Evolutionary conservation across 2,888 invertebrate species (phyloP).

Genomic region (Acleris emargana): DNA sequence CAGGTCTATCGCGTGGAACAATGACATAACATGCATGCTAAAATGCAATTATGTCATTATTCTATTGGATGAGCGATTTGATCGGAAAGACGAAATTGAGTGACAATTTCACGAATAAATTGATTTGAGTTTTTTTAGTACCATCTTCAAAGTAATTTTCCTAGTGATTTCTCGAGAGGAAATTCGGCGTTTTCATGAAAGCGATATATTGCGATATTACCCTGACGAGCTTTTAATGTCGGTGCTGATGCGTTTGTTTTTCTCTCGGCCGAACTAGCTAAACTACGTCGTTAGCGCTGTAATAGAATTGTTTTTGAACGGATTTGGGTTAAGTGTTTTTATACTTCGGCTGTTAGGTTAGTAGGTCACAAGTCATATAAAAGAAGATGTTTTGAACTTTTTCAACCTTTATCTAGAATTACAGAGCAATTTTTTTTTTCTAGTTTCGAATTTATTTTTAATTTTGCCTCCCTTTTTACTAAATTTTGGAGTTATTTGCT

Average conservation of each 20-base stretch:
- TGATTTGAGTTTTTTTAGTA: slow-evolving; percentile 4
- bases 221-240: slow-evolving; percentile 65
- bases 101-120: not conserved
- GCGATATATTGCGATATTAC: slow-evolving; percentile 47
- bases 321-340: slow-evolving; percentile 10
- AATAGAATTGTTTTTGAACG: slow-evolving; percentile 23
- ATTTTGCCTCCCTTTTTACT: too few species aligned
- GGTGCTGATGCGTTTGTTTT: slow-evolving; percentile 36
- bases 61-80: too few species aligned
- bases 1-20: too few species aligned
- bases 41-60: too few species aligned
- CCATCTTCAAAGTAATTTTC: slow-evolving; percentile 47
- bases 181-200: slow-evolving; percentile 45
- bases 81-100: not conserved
- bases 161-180: slow-evolving; percentile 49
- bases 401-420: too few species aligned
- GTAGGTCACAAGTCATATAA: too few species aligned
- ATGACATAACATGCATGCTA: too few species aligned
- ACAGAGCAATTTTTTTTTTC: too few species aligned
- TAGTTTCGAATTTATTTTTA: too few species aligned
- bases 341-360: too few species aligned
- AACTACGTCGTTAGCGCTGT: slow-evolving; percentile 27
- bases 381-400: too few species aligned
- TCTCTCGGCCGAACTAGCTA: slow-evolving; percentile 7
- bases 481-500: too few species aligned